Percentiles rank a stretch among this genome's conserved stretches.
phyloP scores from a whole-genome alignment of 92 coral and sea anemone species.

The Paragorgia papillata region DNA sequence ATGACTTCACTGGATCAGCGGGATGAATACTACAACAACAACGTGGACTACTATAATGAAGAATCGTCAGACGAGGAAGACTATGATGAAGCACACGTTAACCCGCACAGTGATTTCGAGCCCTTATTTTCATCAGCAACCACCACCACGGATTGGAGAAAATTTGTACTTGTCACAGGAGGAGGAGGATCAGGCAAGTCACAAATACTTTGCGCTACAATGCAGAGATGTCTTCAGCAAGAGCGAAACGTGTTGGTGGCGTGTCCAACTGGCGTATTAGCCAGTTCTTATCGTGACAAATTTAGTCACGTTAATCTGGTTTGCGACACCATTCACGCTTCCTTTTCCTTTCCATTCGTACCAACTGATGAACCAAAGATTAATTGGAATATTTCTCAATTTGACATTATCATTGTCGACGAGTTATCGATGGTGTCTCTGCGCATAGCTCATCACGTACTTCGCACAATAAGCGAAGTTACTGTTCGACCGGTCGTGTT shows the following conservation, averaged over 20 bases:
- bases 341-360: slow-evolving; percentile 25
- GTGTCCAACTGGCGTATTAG: slow-evolving; percentile 47
- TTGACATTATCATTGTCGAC: slow-evolving; percentile 42
- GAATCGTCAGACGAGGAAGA: too few species aligned
- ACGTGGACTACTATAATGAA: too few species aligned
- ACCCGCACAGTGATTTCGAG: too few species aligned
- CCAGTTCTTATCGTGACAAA: not conserved
- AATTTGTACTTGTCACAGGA: slow-evolving; percentile 12
- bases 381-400: slow-evolving; percentile 42
- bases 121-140: too few species aligned
- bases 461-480: not conserved
- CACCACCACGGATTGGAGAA: too few species aligned
- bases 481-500: slow-evolving; percentile 13
- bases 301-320: slow-evolving; percentile 20
- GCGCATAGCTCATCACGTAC: not conserved
- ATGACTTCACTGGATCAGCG: too few species aligned
- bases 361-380: not conserved
- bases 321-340: slow-evolving; percentile 40
- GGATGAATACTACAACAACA: too few species aligned
- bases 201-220: not conserved
- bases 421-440: slow-evolving; percentile 43
- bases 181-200: slow-evolving; percentile 47
- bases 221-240: too few species aligned
- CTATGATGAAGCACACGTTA: too few species aligned
- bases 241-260: too few species aligned